Conservation (phyloP, 2,113 vertebrate genomes). For the Melospiza georgiana region DNA sequence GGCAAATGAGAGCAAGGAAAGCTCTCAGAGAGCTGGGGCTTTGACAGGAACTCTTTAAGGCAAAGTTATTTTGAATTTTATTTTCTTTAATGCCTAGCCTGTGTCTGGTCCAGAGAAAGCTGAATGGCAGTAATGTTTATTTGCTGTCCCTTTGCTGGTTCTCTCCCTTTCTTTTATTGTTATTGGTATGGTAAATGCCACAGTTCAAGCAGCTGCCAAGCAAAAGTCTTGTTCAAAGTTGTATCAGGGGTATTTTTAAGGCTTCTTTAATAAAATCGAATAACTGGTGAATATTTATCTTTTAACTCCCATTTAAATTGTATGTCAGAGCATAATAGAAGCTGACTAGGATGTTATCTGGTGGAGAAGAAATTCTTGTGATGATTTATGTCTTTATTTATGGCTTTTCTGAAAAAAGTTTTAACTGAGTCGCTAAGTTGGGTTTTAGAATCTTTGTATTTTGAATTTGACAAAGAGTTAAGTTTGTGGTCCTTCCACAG, state of each 20-base stretch:
- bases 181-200: not conserved
- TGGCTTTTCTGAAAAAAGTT: not conserved
- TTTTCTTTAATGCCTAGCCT: not conserved
- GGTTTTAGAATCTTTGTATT: not conserved
- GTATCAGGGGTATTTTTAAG: not conserved
- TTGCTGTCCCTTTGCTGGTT: not conserved
- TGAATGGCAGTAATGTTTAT: not conserved
- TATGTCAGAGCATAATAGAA: not conserved
- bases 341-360: not conserved
- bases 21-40: not conserved
- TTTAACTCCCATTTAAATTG: not conserved
- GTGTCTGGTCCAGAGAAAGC: not conserved
- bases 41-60: not conserved
- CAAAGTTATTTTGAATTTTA: not conserved
- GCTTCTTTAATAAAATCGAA: not conserved
- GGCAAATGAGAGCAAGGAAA: not conserved
- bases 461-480: not conserved
- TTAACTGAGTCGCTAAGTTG: not conserved
- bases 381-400: not conserved
- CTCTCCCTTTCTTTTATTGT: not conserved
- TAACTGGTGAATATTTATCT: not conserved
- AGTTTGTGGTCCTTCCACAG: not conserved
- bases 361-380: not conserved
- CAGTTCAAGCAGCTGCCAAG: not conserved
- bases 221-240: not conserved